Percentiles rank a stretch among this genome's conserved stretches.
These are phyloP conservation scores for Cyaniris semiargus DNA, from an alignment of 2,888 invertebrate genomes.

Conservation along the genomic window DNA sequence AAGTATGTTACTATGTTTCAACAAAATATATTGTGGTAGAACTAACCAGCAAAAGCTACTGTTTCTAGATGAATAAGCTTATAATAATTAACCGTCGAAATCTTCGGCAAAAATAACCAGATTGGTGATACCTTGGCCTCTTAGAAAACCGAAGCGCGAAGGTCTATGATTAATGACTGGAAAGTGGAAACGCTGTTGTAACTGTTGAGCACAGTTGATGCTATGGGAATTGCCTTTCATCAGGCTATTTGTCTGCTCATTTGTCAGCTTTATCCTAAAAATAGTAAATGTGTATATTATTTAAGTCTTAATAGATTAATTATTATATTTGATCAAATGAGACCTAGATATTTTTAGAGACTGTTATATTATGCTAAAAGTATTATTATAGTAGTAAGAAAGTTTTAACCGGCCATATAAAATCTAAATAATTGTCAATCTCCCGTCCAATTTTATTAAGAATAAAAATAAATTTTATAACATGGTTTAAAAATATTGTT, in stretches of 20 bases:
- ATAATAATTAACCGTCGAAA: not conserved
- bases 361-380: not conserved
- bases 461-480: constrained; percentile 7
- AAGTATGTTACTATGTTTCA: too few species aligned
- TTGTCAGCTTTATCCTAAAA: not conserved
- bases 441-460: constrained; percentile 22
- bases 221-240: not conserved
- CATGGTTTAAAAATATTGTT: constrained; percentile 1
- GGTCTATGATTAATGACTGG: not conserved
- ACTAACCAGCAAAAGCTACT: not conserved
- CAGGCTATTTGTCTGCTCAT: not conserved
- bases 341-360: not conserved
- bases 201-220: not conserved
- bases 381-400: not conserved
- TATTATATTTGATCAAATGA: not conserved
- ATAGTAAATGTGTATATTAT: not conserved
- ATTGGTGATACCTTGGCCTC: not conserved
- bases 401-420: not conserved
- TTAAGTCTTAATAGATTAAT: not conserved
- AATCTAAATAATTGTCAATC: not conserved
- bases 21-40: not conserved
- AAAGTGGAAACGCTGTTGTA: not conserved
- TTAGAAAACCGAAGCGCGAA: not conserved
- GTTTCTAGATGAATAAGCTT: not conserved
- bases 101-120: not conserved